Base-by-base conservation (phyloP, 1,140 invertebrate species). In the Eurosta solidaginis region DNA sequence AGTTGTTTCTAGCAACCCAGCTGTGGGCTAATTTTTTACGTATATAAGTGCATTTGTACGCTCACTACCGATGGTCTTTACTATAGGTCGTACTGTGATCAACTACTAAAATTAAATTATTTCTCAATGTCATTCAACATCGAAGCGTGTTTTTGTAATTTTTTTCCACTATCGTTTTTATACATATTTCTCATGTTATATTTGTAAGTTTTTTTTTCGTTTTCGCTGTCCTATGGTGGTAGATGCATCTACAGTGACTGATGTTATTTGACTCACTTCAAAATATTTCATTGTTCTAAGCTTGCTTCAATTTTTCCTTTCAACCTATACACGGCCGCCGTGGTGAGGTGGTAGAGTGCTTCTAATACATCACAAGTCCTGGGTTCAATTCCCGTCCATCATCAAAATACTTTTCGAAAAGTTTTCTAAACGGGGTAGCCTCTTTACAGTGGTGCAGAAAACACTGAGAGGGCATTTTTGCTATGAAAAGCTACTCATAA, bases 181-280 rank as follows among this genome's bases (percentile, higher is more conserved):
- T 68, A 20, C 3, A 3, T 25, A 25, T 59, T 36, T 40, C 59
- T 68, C n/a, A 22, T 68, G n/a, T n/a, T n/a, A n/a, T n/a, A n/a
- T n/a, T n/a, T n/a, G n/a, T n/a, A 40, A 10, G 36, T 3, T 68
- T 68, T 68, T 40, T 6, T 7, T 20, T 17, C 59, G n/a, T 5
- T 40, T 40, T 40, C 17, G 33, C 4, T 14, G 12, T 59, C 27
- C 17, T 12, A n/a, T 68, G 33, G 33, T 68, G 59, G 59, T 40
- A 33, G 59, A 40, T 3, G 6, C n/a, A 42, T 20, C 22, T 68
- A 33, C 7, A 27, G 59, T 68, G 33, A 4, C 36, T 68, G 59
- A 29, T 68, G 59, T 42, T 68, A 68, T 68, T 68, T 68, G 59
- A 68, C 1, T 29, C 59, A 68, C 33, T 68, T 27, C 59, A 68